Base-by-base conservation (phyloP, 2,888 invertebrate genomes). In the Ceramica pisi region DNA sequence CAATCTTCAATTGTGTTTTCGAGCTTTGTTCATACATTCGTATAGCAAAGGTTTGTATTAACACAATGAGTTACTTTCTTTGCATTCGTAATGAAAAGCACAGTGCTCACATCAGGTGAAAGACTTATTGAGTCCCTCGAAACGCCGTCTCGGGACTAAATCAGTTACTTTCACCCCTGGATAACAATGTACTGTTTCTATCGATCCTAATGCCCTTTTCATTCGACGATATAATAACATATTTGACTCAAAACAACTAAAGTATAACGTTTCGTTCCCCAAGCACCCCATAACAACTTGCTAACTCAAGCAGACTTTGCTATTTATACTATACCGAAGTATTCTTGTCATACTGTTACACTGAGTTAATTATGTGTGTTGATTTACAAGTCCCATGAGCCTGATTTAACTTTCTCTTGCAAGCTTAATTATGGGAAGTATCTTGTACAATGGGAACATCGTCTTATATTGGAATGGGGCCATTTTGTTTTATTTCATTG, bases 331-430 rank as follows among this genome's bases (percentile, higher is more conserved):
- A 44, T 0, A 14, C n/a, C 16, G 1, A 44, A 57, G 31, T 44
- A 64, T 31, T 14, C 63, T 53, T 19, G 12, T 55, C 26, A 41
- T 31, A 23, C 14, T 23, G 9, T 64, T 72, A 35, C 16, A 57
- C 31, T 55, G 26, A 63, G 62, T 64, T 56, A 64, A 71, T 64
- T 72, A 56, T 44, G n/a, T 44, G 55, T 23, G 64, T 64, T 56
- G 56, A 63, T 71, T 56, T 56, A 48, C 16, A 62, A 46, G 9
- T 48, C 10, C 10, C 71, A 55, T 71, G 3, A 55, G 14, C 16
- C 9, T 23, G 5, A 44, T 60, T 60, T 14, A 55, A 61, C 26
- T 72, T 71, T 70, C 1, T n/a, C 19, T 9, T 26, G 31, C 19
- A 21, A 50, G 23, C 19, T 73, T 46, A 44, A 12, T 51, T 65